These are phyloP conservation scores for Ophioninae sp. DNA, from an alignment of 2,888 invertebrate genomes.

Conservation along the genomic window DNA sequence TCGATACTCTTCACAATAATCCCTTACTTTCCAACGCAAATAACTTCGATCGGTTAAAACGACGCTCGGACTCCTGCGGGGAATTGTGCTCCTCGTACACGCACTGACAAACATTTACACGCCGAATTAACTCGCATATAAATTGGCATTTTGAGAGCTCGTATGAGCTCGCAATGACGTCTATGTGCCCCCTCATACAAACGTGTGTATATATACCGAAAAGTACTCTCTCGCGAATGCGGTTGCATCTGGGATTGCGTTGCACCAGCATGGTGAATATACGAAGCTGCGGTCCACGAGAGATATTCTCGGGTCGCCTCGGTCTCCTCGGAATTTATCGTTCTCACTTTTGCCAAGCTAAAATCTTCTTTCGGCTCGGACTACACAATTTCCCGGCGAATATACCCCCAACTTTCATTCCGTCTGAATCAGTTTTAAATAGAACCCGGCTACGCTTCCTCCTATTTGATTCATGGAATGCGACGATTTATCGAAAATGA, in stretches of 20 bases:
- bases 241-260: conserved; percentile 49
- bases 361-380: conserved; percentile 29
- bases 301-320: conserved; percentile 57
- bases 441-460: not conserved
- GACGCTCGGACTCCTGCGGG: conserved; percentile 3
- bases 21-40: conserved; percentile 30
- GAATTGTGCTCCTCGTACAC: conserved; percentile 22
- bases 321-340: conserved; percentile 46
- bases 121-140: conserved; percentile 62
- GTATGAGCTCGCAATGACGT: conserved; percentile 36
- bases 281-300: conserved; percentile 21
- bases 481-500: not conserved
- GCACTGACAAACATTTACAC: not conserved
- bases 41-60: conserved; percentile 38
- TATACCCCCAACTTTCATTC: conserved; percentile 6
- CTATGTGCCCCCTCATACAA: conserved; percentile 4
- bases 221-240: conserved; percentile 27
- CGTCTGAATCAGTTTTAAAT: conserved; percentile 1
- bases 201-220: conserved; percentile 11
- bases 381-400: conserved; percentile 14
- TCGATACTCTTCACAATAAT: not conserved
- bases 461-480: not conserved
- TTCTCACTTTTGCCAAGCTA: conserved; percentile 27
- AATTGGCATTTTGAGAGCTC: conserved; percentile 61
- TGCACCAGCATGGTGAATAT: conserved; percentile 22